Base-by-base conservation (phyloP, 2,888 invertebrate species). In the Pterostichus madidus region DNA sequence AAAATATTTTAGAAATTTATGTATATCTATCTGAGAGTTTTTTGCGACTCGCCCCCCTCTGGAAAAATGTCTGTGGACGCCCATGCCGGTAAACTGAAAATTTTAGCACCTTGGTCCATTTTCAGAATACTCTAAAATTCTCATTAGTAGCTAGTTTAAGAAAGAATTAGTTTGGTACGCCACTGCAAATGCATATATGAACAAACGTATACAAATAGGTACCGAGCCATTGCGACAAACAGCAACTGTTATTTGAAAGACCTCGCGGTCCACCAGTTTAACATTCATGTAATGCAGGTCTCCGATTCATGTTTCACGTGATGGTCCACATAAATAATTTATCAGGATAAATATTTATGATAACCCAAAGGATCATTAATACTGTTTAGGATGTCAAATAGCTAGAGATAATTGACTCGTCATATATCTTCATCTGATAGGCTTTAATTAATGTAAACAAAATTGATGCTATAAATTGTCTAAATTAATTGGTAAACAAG, bases 311-410 rank as follows among this genome's bases (percentile, higher is more conserved):
- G 11, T 59, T 59, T 32, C 0, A 31, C 59, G 11, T 8, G 24
- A 3, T 13, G 13, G 5, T 10, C 64, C 3, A n/a, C 35, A 64
- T 13, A n/a, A n/a, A 64, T 35, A 64, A 64, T 64, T 35, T 35
- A 24, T 4, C n/a, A 5, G n/a, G 35, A 32, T 13, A 64, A 64
- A 64, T 64, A 64, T 64, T 64, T 64, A 64, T 35, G 32, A 35
- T 64, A 3, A 64, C 32, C 32, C 5, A 11, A 64, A 64, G n/a
- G 64, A 64, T 64, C 64, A 32, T 64, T 64, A 64, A 32, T 13
- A 64, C 13, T 35, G 32, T 64, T 64, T 64, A 35, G 39, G 39
- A 8, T 39, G 39, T 39, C 5, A 39, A 39, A 39, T 24, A 24
- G 24, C 24, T 3, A 52, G 10, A 7, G 10, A 11, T 32, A 59